Evolutionary conservation across 2,113 vertebrate species (phyloP).

Genomic region (Lycaon pictus): DNA sequence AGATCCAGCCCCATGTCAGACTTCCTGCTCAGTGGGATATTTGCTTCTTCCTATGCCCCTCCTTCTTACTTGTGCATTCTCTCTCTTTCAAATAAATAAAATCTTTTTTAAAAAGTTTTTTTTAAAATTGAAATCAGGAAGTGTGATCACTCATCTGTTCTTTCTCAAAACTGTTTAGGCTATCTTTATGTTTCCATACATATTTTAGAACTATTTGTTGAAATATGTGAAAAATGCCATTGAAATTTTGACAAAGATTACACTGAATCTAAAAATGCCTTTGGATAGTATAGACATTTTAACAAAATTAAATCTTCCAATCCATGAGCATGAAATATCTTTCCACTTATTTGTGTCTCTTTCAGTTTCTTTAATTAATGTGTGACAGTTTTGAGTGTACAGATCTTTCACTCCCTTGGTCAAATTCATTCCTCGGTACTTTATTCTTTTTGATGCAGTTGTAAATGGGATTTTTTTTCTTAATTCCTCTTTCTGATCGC

Average conservation of each 20-base stretch:
- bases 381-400: not conserved
- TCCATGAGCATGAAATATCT: not conserved
- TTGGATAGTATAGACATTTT: not conserved
- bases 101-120: too few species aligned
- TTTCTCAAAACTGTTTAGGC: not conserved
- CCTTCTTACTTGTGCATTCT: too few species aligned
- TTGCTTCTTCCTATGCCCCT: too few species aligned
- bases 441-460: not conserved
- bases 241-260: not conserved
- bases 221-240: not conserved
- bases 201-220: not conserved
- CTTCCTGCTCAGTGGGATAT: too few species aligned
- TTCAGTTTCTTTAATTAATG: not conserved
- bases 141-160: not conserved
- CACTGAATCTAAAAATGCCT: not conserved
- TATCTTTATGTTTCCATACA: not conserved
- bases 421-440: not conserved
- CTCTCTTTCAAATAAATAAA: too few species aligned
- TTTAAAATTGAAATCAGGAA: not conserved
- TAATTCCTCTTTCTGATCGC: not conserved
- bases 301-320: not conserved
- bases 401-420: not conserved
- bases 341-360: not conserved
- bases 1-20: too few species aligned
- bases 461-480: not conserved